phyloP scores from a whole-genome alignment of 2,113 vertebrate genomes.

The Rynchops niger region DNA sequence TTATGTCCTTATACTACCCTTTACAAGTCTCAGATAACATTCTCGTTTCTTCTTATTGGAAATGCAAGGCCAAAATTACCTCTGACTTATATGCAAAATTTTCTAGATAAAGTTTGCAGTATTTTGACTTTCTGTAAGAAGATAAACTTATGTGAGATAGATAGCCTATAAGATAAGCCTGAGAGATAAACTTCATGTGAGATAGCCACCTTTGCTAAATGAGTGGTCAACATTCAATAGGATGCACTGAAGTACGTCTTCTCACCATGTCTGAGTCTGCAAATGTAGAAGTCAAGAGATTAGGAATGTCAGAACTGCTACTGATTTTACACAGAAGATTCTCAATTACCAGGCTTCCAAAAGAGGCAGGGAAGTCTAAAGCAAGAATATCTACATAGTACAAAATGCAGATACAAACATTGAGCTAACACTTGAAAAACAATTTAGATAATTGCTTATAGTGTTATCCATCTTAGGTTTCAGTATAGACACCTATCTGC shows the following conservation, averaged over 20 bases:
- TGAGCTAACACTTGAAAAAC: background rate
- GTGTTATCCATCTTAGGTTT: background rate
- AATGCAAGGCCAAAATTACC: background rate
- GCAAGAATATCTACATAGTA: background rate
- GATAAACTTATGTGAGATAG: no score
- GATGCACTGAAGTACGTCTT: background rate
- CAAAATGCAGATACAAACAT: background rate
- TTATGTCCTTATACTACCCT: background rate
- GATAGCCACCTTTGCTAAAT: background rate
- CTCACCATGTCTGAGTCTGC: background rate
- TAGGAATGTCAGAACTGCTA: background rate
- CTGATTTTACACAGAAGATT: background rate
- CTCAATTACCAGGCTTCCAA: background rate
- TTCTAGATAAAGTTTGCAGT: fast-evolving
- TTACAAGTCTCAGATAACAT: background rate
- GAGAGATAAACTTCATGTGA: background rate
- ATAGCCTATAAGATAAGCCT: no score
- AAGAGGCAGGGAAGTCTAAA: background rate
- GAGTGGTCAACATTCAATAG: background rate
- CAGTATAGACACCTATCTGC: background rate
- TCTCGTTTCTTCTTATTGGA: background rate
- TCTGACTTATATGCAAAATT: background rate
- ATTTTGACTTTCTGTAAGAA: background rate
- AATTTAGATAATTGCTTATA: background rate
- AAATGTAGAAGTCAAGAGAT: background rate